Evolutionary conservation across 2,888 invertebrate species (phyloP).

Genomic region (Netelia melanura): DNA sequence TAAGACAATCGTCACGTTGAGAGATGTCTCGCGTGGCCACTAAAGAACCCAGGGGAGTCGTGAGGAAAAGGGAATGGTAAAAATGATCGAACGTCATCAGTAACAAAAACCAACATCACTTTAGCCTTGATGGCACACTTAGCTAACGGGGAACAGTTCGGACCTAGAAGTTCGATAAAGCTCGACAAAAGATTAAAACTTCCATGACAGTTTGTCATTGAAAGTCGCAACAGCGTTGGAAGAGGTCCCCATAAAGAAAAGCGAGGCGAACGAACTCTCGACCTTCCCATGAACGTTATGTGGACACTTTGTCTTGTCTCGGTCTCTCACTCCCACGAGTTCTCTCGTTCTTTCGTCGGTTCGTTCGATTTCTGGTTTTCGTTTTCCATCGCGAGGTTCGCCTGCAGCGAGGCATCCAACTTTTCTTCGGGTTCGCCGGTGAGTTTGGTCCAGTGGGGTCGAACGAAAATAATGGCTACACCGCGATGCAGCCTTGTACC

Average conservation of each 20-base stretch:
- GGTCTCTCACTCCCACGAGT: constrained; percentile 22
- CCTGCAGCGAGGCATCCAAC: constrained; percentile 50
- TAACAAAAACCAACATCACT: no score
- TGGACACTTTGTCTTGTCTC: constrained; percentile 55
- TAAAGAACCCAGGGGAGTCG: no score
- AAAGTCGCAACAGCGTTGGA: background rate
- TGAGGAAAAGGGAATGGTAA: no score
- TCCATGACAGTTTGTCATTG: background rate
- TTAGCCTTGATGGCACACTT: no score
- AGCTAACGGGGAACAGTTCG: no score
- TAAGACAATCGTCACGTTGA: background rate
- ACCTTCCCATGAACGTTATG: constrained; percentile 58
- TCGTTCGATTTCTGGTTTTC: constrained; percentile 47
- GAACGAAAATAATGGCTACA: constrained; percentile 70
- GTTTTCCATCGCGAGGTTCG: constrained; percentile 29
- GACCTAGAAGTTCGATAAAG: no score
- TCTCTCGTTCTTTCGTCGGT: constrained; percentile 19
- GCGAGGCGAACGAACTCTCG: constrained; percentile 72
- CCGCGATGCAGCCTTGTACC: constrained; percentile 60
- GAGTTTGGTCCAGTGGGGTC: constrained; percentile 62
- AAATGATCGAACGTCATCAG: no score
- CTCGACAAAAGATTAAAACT: no score
- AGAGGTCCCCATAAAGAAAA: constrained; percentile 51
- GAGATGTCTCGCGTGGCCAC: no score
- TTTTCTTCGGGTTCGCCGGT: constrained; percentile 66